Conservation (phyloP, 2,888 invertebrate species). For the Netelia virgata region DNA sequence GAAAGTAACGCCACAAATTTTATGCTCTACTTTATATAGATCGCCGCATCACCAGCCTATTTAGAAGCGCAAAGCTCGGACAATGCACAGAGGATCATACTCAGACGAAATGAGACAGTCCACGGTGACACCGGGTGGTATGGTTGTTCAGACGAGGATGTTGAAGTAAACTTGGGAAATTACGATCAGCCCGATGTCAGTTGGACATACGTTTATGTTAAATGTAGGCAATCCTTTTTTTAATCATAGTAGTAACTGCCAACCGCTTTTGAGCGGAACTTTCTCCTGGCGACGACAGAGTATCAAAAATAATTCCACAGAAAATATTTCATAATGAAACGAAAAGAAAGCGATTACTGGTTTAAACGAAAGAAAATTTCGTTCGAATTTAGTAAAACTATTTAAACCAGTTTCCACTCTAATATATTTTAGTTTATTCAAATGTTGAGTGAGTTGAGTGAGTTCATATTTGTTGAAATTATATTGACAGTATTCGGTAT, state of each 20-base stretch:
- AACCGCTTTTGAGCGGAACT: no score
- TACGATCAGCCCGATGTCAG: conserved; percentile 69
- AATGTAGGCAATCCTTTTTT: conserved; percentile 75
- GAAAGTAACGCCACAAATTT: not conserved
- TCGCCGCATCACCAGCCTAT: conserved; percentile 65
- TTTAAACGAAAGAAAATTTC: no score
- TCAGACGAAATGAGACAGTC: conserved; percentile 71
- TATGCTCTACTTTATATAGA: conserved; percentile 54
- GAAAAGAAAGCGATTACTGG: no score
- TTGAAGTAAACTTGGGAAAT: conserved; percentile 58
- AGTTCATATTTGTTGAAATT: no score
- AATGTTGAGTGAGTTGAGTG: no score
- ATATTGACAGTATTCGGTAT: no score
- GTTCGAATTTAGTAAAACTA: no score
- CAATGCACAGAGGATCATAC: conserved; percentile 57
- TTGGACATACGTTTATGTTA: conserved; percentile 81
- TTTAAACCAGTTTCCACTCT: no score
- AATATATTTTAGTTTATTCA: no score
- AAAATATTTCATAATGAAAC: no score
- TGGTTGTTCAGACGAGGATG: conserved; percentile 76
- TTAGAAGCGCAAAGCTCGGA: conserved; percentile 32
- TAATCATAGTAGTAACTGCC: not conserved
- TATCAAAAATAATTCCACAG: no score
- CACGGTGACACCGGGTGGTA: conserved; percentile 82
- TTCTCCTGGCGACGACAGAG: no score